These are phyloP conservation scores for Poeciliopsis turneri DNA, from an alignment of 2,797 vertebrate species.

Conservation along the genomic window DNA sequence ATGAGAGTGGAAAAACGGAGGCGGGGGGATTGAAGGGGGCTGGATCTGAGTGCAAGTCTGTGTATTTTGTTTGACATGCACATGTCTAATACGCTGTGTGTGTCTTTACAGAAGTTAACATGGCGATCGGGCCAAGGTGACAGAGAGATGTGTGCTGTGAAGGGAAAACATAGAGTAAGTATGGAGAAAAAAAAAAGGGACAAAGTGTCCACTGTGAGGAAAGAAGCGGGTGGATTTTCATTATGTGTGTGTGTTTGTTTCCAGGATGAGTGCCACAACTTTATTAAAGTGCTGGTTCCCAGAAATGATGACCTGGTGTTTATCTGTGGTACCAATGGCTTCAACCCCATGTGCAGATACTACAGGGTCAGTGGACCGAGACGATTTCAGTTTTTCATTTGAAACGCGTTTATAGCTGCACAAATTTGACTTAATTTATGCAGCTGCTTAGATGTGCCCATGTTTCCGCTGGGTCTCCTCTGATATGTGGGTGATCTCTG, in stretches of 20 bases:
- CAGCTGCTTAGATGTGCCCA: slow-evolving; percentile 10
- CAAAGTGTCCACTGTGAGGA: not conserved
- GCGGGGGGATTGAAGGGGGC: not conserved
- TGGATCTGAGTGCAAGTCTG: slow-evolving; percentile 3
- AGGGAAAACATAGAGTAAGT: slow-evolving; percentile 97
- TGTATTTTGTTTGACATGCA: slow-evolving; percentile 4
- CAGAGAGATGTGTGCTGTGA: slow-evolving; percentile 96
- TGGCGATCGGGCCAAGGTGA: slow-evolving; percentile 96
- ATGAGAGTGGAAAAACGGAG: slow-evolving; percentile 51
- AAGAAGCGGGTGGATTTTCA: not conserved
- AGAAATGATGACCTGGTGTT: slow-evolving; percentile 97
- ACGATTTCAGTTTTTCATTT: not conserved
- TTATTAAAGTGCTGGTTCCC: slow-evolving; percentile 98
- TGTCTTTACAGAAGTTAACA: slow-evolving; percentile 88
- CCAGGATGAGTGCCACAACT: slow-evolving; percentile 99
- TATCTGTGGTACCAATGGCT: slow-evolving; percentile 98
- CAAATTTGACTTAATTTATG: slow-evolving; percentile 22
- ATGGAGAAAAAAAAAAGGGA: slow-evolving; percentile 2
- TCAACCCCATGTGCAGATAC: slow-evolving; percentile 99
- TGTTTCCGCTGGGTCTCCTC: slow-evolving; percentile 13
- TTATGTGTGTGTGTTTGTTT: slow-evolving; percentile 23
- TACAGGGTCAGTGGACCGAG: slow-evolving; percentile 88
- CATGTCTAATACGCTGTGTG: slow-evolving; percentile 44
- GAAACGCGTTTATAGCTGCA: slow-evolving; percentile 9
- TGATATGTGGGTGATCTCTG: slow-evolving; percentile 60